A percentile compares a stretch with the other conserved stretches of the same genome.
These are phyloP conservation scores for Steinernema feltiae DNA, from an alignment of 1,140 invertebrate genomes.

Conservation along the genomic window DNA sequence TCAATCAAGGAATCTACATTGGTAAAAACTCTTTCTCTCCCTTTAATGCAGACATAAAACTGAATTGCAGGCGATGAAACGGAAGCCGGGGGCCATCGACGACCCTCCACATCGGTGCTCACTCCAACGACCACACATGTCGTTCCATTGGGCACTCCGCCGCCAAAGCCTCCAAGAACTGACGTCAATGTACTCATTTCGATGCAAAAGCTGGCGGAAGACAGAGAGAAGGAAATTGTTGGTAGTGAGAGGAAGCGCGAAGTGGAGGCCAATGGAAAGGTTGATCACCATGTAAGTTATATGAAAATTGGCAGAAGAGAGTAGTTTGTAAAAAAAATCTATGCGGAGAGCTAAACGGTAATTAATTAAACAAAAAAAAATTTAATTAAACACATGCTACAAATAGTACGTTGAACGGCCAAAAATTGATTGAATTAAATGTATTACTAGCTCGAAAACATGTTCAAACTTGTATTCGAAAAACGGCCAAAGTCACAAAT, in stretches of 20 bases:
- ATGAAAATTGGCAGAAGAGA: too few species aligned
- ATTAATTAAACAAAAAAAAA: too few species aligned
- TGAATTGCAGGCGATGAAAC: constrained; percentile 22
- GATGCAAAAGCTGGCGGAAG: neutral
- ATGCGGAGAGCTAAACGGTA: too few species aligned
- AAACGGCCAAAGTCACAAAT: too few species aligned
- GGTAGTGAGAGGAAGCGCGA: constrained; percentile 25
- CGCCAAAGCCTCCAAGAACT: constrained; percentile 52
- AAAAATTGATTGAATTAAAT: too few species aligned
- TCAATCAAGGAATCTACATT: constrained; percentile 69
- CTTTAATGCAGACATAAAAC: too few species aligned
- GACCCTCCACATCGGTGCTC: constrained; percentile 35
- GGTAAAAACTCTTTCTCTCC: too few species aligned
- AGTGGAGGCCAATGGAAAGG: constrained; percentile 27
- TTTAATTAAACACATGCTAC: too few species aligned
- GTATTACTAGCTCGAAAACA: too few species aligned
- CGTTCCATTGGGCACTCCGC: constrained; percentile 32
- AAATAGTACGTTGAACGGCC: too few species aligned
- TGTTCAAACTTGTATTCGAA: too few species aligned
- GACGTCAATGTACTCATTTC: constrained; percentile 37
- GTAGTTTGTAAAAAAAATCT: neutral
- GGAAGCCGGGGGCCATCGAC: constrained; percentile 21
- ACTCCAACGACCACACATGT: constrained; percentile 10
- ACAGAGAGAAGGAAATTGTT: constrained; percentile 24
- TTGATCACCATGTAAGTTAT: constrained; percentile 1